A percentile compares a stretch with the other conserved stretches of the same genome.
Conservation (phyloP, 2,113 vertebrate genomes). For the Dipodomys ordii region DNA sequence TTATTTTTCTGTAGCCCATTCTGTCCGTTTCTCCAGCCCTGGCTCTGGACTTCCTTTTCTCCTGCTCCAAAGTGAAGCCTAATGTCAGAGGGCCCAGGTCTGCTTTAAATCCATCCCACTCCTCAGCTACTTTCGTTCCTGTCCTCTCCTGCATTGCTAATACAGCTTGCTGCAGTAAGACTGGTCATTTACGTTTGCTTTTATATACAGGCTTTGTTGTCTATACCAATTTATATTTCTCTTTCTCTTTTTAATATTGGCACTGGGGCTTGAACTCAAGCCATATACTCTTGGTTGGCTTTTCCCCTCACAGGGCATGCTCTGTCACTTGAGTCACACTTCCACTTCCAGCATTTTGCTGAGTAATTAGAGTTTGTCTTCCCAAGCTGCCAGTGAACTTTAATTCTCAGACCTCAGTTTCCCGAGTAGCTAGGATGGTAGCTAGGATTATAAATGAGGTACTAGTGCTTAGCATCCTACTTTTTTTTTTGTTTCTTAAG, state of each 20-base stretch:
- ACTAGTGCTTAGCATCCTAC: neutral
- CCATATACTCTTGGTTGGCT: too few species aligned
- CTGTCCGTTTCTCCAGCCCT: neutral
- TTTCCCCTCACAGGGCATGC: too few species aligned
- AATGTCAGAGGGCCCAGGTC: neutral
- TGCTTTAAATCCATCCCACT: neutral
- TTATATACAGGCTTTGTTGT: neutral
- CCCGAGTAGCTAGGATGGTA: too few species aligned
- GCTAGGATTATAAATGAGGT: too few species aligned
- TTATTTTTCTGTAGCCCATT: neutral
- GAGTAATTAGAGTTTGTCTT: too few species aligned
- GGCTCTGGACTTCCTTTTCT: neutral
- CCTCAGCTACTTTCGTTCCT: too few species aligned
- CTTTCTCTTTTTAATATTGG: too few species aligned
- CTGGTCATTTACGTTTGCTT: neutral
- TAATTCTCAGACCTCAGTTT: too few species aligned
- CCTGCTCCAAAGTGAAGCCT: neutral
- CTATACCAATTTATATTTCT: neutral
- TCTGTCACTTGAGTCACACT: too few species aligned
- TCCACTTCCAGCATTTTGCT: too few species aligned
- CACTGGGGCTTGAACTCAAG: too few species aligned
- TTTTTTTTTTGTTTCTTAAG: slow-evolving; percentile 47
- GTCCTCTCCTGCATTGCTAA: neutral
- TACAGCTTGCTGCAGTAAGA: neutral
- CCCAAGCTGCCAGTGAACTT: too few species aligned